phyloP scores from a whole-genome alignment of 2,113 vertebrate species.

The Patagioenas fasciata region DNA sequence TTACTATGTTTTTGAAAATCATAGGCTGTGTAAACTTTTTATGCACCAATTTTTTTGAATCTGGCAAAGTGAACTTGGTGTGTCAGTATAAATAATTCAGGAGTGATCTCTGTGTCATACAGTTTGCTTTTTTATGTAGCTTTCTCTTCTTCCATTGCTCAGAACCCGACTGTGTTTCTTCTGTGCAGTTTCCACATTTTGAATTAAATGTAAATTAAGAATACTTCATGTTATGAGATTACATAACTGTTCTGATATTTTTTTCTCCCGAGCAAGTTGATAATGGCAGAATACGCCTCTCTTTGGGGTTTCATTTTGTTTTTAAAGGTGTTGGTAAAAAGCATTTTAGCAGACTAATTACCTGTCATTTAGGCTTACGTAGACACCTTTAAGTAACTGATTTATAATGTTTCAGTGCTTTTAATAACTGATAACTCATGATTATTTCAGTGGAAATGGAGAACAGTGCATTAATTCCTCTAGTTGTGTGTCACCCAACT shows the following conservation, averaged over 20 bases:
- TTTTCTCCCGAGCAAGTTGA: neutral
- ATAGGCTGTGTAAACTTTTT: neutral
- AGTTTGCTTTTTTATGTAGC: neutral
- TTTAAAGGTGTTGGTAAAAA: neutral
- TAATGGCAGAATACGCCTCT: neutral
- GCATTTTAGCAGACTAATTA: neutral
- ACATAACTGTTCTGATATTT: neutral
- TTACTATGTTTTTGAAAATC: neutral
- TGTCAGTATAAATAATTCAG: neutral
- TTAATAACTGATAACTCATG: neutral
- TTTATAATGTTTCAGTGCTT: neutral
- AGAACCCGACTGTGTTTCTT: neutral
- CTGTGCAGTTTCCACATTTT: neutral
- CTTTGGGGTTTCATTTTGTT: neutral
- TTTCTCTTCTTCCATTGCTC: neutral
- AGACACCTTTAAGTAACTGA: neutral
- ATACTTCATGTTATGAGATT: neutral
- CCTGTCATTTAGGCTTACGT: neutral
- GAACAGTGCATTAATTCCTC: neutral
- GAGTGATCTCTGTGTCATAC: neutral
- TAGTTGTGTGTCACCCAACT: neutral
- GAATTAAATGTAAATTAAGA: neutral
- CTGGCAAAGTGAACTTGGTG: neutral
- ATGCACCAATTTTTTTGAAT: fast-evolving
- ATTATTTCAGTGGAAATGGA: neutral